These are phyloP conservation scores for Poecilus cupreus DNA, from an alignment of 2,888 invertebrate genomes.

Conservation along the genomic window DNA sequence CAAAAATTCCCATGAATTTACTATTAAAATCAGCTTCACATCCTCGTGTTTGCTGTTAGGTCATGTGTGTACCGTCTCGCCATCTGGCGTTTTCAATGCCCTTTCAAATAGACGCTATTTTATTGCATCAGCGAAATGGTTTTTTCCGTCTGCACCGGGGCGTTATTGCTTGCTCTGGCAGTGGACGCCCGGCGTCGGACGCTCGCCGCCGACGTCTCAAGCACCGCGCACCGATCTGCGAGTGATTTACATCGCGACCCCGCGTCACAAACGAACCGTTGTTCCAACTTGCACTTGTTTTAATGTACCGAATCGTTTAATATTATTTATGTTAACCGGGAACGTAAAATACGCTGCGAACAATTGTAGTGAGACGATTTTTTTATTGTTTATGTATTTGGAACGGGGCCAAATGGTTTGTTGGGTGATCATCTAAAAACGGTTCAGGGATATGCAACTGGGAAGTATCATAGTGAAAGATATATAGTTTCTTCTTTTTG, in stretches of 20 bases:
- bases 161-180: neutral
- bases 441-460: too few species aligned
- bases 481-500: too few species aligned
- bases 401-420: neutral
- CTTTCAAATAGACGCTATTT: neutral
- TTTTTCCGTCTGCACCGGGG: slow-evolving; percentile 3
- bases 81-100: neutral
- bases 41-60: neutral
- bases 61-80: neutral
- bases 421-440: neutral
- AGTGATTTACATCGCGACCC: neutral
- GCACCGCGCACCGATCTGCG: neutral
- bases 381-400: neutral
- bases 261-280: neutral
- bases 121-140: neutral
- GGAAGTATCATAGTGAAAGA: too few species aligned
- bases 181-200: neutral
- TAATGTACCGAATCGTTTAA: slow-evolving; percentile 12
- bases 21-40: neutral
- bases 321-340: neutral
- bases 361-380: slow-evolving; percentile 2
- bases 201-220: neutral
- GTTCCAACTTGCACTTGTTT: neutral
- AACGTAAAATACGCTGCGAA: neutral
- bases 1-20: neutral